phyloP scores from a whole-genome alignment of 2,888 invertebrate genomes.

The Aspidapion aeneum region DNA sequence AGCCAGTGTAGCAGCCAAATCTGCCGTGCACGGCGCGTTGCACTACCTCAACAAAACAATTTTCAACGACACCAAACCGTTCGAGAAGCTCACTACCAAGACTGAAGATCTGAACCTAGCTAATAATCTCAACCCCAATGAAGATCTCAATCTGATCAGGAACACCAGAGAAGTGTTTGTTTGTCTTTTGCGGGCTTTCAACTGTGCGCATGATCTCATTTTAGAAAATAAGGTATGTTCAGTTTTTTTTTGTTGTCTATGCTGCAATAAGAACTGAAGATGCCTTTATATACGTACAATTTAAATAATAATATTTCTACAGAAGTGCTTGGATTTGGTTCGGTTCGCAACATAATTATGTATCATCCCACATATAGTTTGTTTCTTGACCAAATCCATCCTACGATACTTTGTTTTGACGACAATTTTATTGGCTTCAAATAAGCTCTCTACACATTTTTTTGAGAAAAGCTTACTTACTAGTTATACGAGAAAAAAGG shows the following conservation, averaged over 20 bases:
- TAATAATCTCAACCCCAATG: slow-evolving; percentile 21
- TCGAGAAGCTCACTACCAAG: slow-evolving; percentile 41
- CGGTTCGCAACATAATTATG: too few species aligned
- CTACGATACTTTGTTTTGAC: too few species aligned
- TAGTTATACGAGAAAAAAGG: too few species aligned
- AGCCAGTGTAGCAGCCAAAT: slow-evolving; percentile 78
- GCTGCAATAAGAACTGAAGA: too few species aligned
- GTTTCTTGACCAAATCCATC: too few species aligned
- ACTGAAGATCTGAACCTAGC: slow-evolving; percentile 30
- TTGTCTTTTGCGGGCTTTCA: slow-evolving; percentile 72
- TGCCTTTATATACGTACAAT: too few species aligned
- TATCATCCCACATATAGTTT: too few species aligned
- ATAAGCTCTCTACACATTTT: too few species aligned
- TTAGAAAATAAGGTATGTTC: slow-evolving; percentile 65
- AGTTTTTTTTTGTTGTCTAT: background rate
- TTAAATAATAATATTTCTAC: too few species aligned
- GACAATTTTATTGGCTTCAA: too few species aligned
- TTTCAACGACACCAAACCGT: slow-evolving; percentile 48
- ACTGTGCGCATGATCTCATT: slow-evolving; percentile 81
- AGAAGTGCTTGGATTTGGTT: too few species aligned
- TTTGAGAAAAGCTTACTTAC: too few species aligned
- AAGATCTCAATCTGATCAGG: slow-evolving; percentile 38
- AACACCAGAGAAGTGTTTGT: slow-evolving; percentile 72
- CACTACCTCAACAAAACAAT: slow-evolving; percentile 76
- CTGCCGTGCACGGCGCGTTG: slow-evolving; percentile 81